Evolutionary conservation across 2,888 invertebrate species (phyloP), one percentile per base, ranked within the genome.

Genomic region (Drosophila cognata): DNA sequence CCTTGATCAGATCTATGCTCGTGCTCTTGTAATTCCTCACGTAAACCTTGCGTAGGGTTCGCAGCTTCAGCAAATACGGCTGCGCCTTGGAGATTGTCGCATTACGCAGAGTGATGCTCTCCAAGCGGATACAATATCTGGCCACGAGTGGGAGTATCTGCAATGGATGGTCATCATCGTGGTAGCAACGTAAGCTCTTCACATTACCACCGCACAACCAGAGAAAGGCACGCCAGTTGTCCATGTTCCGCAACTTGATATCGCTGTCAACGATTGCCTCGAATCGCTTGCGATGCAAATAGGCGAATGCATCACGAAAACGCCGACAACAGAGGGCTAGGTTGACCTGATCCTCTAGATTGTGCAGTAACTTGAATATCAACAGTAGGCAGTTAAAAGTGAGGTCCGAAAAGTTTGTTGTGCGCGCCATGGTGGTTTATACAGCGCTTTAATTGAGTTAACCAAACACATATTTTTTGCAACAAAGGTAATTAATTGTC

Each of bases 1-100:
- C 70, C 21, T 56, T 74, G 1, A 85, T 74, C 3, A 85, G 63
- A 69, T 85, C 83, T 28, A 72, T 74, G 52, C 85, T 85, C 11
- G 85, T 85, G 63, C 85, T 81, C 35, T 85, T 85, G 52, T 85
- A 85, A 53, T 85, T 85, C 2, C 88, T 77, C 28, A 85, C 71
- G 50, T 85, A 74, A 4, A 85, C 74, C 36, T 77, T 81, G 16
- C 41, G 31, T 11, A 85, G 51, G 3, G 81, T 72, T 7, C 66
- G 56, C 28, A 85, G 50, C 3, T 69, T 50, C 25, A 85, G 57
- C 18, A 85, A 36, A 70, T 50, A 83, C 0, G 79, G 72, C 43
- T 85, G 85, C 1, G 71, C 41, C 36, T 55, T 72, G 21, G 71
- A 55, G 8, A 88, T 70, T 7, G 85, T 88, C 4, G 72, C 85